Conservation (phyloP, 2,888 invertebrate species). For the Steinernema hermaphroditum region DNA sequence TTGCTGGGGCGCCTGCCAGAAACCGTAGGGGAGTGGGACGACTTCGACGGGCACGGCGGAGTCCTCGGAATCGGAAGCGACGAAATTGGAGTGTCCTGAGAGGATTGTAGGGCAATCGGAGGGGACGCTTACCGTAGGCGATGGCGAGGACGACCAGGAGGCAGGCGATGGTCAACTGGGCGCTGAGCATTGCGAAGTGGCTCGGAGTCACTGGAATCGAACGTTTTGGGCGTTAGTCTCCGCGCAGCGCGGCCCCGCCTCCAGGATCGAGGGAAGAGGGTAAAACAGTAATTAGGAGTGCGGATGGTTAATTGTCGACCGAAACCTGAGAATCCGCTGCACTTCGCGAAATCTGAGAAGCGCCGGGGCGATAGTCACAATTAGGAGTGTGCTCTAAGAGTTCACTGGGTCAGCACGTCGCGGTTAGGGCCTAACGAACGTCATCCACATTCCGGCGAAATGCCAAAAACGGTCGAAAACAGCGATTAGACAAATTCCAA, state of each 20-base stretch:
- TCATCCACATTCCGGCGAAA: no score
- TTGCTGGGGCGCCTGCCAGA: background rate
- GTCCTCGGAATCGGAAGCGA: conserved; percentile 7
- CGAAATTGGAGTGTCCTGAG: conserved; percentile 21
- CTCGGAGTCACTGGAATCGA: conserved; percentile 2
- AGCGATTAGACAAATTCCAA: no score
- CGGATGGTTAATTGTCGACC: background rate
- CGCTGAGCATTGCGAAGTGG: conserved; percentile 25
- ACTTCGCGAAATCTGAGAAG: conserved; percentile 13
- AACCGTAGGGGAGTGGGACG: conserved; percentile 21
- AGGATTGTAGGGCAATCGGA: background rate
- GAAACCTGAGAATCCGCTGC: conserved; percentile 28
- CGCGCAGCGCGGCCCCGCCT: conserved; percentile 14
- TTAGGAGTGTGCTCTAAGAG: no score
- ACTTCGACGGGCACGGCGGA: background rate
- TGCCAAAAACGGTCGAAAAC: no score
- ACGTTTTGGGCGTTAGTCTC: conserved; percentile 5
- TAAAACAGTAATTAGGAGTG: conserved; percentile 23
- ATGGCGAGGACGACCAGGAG: conserved; percentile 27
- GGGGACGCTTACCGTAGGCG: conserved; percentile 28
- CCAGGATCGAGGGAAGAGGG: background rate
- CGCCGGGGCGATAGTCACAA: no score
- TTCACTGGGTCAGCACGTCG: no score
- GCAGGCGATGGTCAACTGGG: conserved; percentile 25
- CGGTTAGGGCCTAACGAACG: no score